phyloP scores from a whole-genome alignment of 2,113 vertebrate species.

The Hymenochirus boettgeri region DNA sequence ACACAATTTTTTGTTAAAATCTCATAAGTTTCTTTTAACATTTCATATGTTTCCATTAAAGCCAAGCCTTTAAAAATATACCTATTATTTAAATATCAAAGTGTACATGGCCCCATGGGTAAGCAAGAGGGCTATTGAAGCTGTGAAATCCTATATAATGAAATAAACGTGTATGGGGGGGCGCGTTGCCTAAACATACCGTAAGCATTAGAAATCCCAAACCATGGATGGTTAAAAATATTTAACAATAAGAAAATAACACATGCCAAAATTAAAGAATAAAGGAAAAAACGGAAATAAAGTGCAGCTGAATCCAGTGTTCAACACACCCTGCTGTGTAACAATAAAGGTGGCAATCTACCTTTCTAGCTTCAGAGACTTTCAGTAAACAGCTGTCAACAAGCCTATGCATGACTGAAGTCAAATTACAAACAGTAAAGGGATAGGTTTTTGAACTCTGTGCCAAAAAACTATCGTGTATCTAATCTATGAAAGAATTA shows the following conservation, averaged over 20 bases:
- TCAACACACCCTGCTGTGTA: constrained; percentile 33
- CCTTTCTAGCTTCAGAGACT: constrained; percentile 47
- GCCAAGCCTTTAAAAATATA: too few species aligned
- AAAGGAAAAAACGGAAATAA: too few species aligned
- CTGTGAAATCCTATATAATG: too few species aligned
- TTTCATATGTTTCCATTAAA: too few species aligned
- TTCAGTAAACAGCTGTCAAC: constrained; percentile 57
- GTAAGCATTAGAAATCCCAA: too few species aligned
- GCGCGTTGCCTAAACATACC: too few species aligned
- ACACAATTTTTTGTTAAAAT: too few species aligned
- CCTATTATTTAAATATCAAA: too few species aligned
- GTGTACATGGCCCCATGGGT: too few species aligned
- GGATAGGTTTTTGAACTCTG: constrained; percentile 54
- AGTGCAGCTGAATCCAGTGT: constrained; percentile 14
- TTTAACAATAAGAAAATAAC: neutral
- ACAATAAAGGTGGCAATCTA: constrained; percentile 44
- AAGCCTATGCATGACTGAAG: constrained; percentile 56
- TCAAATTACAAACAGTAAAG: constrained; percentile 56
- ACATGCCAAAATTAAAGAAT: constrained; percentile 7
- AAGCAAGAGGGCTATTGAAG: too few species aligned
- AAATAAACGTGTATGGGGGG: too few species aligned
- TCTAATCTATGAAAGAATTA: constrained; percentile 58
- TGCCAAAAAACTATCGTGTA: constrained; percentile 56
- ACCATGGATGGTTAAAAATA: constrained; percentile 27
- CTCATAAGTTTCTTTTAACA: too few species aligned